Conservation (phyloP, 2,888 invertebrate species). For the Cetonia aurata region DNA sequence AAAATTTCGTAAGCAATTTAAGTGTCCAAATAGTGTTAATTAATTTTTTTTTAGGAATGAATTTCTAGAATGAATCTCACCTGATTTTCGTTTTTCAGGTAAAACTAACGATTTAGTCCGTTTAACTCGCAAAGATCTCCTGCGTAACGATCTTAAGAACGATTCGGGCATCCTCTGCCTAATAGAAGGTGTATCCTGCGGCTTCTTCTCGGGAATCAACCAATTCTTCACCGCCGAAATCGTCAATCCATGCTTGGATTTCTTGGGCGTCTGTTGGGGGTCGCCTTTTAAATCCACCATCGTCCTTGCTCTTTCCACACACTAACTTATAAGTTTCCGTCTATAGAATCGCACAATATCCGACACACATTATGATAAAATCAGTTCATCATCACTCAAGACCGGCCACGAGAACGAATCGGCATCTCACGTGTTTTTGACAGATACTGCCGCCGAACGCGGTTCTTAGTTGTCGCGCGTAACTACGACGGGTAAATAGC, state of each 20-base stretch:
- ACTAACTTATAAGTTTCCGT: no score
- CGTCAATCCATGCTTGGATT: constrained; percentile 62
- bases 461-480: constrained; percentile 45
- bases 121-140: constrained; percentile 80
- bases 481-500: constrained; percentile 47
- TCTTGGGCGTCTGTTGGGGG: constrained; percentile 61
- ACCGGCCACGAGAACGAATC: constrained; percentile 14
- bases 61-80: constrained; percentile 69
- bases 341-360: background rate
- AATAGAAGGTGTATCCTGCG: constrained; percentile 59
- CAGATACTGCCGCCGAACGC: constrained; percentile 40
- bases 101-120: constrained; percentile 81
- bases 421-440: constrained; percentile 44
- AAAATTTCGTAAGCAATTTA: no score
- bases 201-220: constrained; percentile 71
- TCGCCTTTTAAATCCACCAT: constrained; percentile 65
- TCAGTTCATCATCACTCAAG: background rate
- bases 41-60: no score
- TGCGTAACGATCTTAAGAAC: constrained; percentile 78
- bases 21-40: no score
- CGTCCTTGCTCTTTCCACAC: background rate
- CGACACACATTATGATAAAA: background rate
- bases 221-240: constrained; percentile 83
- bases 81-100: constrained; percentile 83
- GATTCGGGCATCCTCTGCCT: constrained; percentile 78